These are phyloP conservation scores for Liposcelis brunnea DNA, from an alignment of 2,888 invertebrate species.

Conservation along the genomic window DNA sequence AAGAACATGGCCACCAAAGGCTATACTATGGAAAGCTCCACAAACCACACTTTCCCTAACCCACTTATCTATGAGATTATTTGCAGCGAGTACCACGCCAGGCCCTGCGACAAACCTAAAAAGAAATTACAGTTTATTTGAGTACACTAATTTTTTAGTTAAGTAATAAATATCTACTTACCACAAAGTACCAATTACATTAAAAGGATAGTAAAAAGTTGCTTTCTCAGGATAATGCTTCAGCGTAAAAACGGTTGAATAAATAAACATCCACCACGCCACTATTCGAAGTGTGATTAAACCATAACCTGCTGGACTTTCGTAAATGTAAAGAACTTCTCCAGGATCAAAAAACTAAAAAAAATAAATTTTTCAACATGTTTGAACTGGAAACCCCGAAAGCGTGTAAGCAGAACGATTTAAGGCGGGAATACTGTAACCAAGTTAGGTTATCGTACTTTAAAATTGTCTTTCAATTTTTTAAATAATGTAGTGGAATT, in stretches of 20 bases:
- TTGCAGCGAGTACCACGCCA: constrained; percentile 50
- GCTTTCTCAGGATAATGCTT: constrained; percentile 71
- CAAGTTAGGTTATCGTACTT: too few species aligned
- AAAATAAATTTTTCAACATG: too few species aligned
- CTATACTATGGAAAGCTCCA: constrained; percentile 45
- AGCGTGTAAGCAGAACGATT: too few species aligned
- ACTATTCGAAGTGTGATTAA: constrained; percentile 53
- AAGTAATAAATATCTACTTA: constrained; percentile 23
- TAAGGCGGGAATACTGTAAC: background rate
- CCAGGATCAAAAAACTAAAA: constrained; percentile 76
- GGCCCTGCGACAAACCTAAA: constrained; percentile 65
- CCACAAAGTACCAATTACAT: constrained; percentile 69
- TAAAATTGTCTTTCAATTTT: too few species aligned
- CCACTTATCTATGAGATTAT: constrained; percentile 65
- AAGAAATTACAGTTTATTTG: constrained; percentile 11
- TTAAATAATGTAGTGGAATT: too few species aligned
- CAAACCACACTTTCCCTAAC: constrained; percentile 56
- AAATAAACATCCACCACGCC: constrained; percentile 70
- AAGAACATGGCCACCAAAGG: constrained; percentile 47
- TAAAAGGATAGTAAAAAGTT: constrained; percentile 67
- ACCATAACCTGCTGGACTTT: constrained; percentile 77
- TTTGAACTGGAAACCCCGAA: too few species aligned
- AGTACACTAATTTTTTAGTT: too few species aligned
- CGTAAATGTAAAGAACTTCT: constrained; percentile 74
- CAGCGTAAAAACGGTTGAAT: constrained; percentile 51